Evolutionary conservation across 1,140 invertebrate species (phyloP), one percentile per base, ranked within the genome.

Genomic region (Ceratina calcarata): DNA sequence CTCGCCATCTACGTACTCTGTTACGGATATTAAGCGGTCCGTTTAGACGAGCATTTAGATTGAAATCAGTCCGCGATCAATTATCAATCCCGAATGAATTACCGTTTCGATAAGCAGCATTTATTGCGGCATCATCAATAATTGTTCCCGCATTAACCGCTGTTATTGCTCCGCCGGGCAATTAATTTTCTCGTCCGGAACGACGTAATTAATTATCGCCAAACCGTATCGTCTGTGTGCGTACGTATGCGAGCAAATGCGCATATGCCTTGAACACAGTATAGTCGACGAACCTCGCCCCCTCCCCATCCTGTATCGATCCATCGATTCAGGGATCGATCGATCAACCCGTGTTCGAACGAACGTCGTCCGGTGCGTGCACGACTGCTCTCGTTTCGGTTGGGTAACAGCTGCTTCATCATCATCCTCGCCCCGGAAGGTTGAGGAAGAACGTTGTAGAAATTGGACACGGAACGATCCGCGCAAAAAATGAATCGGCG

Each of bases 111-210:
- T 83, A 81, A 78, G 82, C 51, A 60, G 58, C 79, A 80, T 85
- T 86, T 86, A 85, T 86, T 80, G 83, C 83, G 65, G 68, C 62
- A 85, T 82, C 83, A 82, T 85, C 76, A 80, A 80, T 82, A 80
- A 85, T 75, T 71, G 64, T 75, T 65, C 72, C 62, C 72, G 76
- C 76, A 83, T 86, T 86, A 81, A 83, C 62, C 71, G 78, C 78
- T 80, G 84, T 85, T 83, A 86, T 83, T 80, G 80, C 68, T 55
- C 66, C 72, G 69, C 51, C 68, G 61, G 51, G 76, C 81, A 80
- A 86, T 86, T 73, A 58, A 82, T 86, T 86, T 86, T 86, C 83
- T 68, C 75, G 3, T 45, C 62, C 72, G 61, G 65, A 60, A 37
- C 62, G 80, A 75, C 68, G 72, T 86, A 83, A 86, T 86, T 86